Evolutionary conservation across 1,140 invertebrate genomes (phyloP).

Genomic region (Leptopilina boulardi): DNA sequence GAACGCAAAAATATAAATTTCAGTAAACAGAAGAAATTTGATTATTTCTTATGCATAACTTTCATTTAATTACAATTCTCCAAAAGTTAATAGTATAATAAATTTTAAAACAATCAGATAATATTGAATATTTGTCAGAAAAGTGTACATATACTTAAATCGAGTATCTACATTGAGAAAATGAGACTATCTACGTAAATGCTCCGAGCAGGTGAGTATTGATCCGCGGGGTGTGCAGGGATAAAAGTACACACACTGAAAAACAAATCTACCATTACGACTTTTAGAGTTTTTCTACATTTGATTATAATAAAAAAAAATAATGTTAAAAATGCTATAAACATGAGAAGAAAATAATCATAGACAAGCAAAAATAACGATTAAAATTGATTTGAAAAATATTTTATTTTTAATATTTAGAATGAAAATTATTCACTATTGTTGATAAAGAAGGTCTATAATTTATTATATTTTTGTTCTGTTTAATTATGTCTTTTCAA

Average conservation of each 20-base stretch:
- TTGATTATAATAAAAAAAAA: not conserved
- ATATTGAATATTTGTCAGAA: not conserved
- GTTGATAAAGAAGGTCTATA: too few relatives aligned
- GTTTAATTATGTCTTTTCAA: too few relatives aligned
- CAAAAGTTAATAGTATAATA: not conserved
- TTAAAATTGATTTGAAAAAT: too few relatives aligned
- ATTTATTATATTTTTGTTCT: too few relatives aligned
- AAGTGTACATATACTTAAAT: not conserved
- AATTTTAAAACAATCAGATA: not conserved
- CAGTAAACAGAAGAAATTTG: not conserved
- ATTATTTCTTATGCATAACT: not conserved
- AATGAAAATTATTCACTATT: too few relatives aligned
- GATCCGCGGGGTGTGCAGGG: constrained; percentile 51
- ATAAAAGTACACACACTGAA: constrained; percentile 29
- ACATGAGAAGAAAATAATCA: too few relatives aligned
- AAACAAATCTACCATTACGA: not conserved
- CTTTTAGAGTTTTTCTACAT: not conserved
- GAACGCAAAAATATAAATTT: too few relatives aligned
- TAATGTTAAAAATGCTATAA: too few relatives aligned
- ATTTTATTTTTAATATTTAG: too few relatives aligned
- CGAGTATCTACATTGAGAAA: constrained; percentile 2
- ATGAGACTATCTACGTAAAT: constrained; percentile 1
- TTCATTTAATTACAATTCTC: not conserved
- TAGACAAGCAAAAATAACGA: too few relatives aligned
- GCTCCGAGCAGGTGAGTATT: constrained; percentile 57